These are phyloP conservation scores for Pristionchus maxplancki DNA, from an alignment of 2,888 invertebrate species.

Conservation along the genomic window DNA sequence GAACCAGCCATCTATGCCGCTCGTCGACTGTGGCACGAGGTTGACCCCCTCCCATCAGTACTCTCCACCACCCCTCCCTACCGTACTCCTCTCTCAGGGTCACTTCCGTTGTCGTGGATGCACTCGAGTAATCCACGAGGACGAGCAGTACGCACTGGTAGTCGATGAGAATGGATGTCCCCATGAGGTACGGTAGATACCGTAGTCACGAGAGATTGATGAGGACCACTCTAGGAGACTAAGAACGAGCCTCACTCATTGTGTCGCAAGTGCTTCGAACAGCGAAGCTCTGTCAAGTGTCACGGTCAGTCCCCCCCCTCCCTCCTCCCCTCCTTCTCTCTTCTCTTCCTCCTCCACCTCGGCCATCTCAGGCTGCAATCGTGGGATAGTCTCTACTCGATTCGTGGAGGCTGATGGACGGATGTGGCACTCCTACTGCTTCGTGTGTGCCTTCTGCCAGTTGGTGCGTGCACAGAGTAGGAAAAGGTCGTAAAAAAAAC, in stretches of 20 bases:
- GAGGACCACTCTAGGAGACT: not conserved
- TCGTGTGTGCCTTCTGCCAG: slow-evolving; percentile 51
- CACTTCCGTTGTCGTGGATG: slow-evolving; percentile 47
- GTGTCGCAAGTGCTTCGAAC: slow-evolving; percentile 48
- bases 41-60: not conserved
- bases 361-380: slow-evolving; percentile 30
- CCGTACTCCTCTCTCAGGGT: slow-evolving; percentile 35
- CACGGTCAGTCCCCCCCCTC: slow-evolving; percentile 28
- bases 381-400: slow-evolving; percentile 43
- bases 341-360: not conserved
- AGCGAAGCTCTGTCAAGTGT: slow-evolving; percentile 48
- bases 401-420: slow-evolving; percentile 42
- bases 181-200: slow-evolving; percentile 1
- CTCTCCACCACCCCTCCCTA: not conserved
- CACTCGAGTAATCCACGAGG: slow-evolving; percentile 14
- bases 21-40: slow-evolving; percentile 49
- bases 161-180: not conserved
- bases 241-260: not conserved
- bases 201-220: not conserved
- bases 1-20: slow-evolving; percentile 39
- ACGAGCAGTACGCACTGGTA: slow-evolving; percentile 47
- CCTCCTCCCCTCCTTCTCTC: not conserved
- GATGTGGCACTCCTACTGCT: slow-evolving; percentile 48
- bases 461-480: too few species aligned
- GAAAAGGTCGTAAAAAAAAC: too few species aligned